Conservation (phyloP, 2,888 invertebrate species). For the Drosophila kambysellisi region DNA sequence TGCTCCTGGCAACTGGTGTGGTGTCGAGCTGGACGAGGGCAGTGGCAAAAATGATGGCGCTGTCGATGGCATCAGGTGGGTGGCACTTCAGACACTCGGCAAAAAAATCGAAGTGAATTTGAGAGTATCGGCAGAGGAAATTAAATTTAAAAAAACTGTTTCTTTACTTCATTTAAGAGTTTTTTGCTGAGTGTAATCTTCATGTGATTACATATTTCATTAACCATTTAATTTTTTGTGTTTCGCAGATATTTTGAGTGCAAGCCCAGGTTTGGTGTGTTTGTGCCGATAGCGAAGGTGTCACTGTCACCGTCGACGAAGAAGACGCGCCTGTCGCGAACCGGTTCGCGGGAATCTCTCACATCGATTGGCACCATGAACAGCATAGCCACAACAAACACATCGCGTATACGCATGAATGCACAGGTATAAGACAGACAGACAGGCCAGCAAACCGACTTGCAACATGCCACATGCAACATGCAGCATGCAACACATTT, state of each 20-base stretch:
- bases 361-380: constrained; percentile 89
- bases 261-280: constrained; percentile 94
- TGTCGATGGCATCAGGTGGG: constrained; percentile 94
- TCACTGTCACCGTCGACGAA: constrained; percentile 92
- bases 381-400: constrained; percentile 86
- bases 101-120: background rate
- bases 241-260: constrained; percentile 95
- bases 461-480: constrained; percentile 4
- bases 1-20: constrained; percentile 97
- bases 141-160: background rate
- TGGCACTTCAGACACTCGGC: background rate
- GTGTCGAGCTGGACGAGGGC: constrained; percentile 97
- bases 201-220: background rate
- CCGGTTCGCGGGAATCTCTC: constrained; percentile 94
- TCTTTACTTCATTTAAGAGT: no score
- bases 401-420: constrained; percentile 85
- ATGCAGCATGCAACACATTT: constrained; percentile 12
- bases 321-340: constrained; percentile 88
- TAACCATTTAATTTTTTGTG: constrained; percentile 68
- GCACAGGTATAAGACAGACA: constrained; percentile 81
- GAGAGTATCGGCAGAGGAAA: background rate
- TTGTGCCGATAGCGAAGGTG: constrained; percentile 96
- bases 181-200: background rate
- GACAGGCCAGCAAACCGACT: constrained; percentile 18
- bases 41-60: constrained; percentile 98